Evolutionary conservation across 2,113 vertebrate genomes (phyloP).

Genomic region (Spheniscus mendiculus): DNA sequence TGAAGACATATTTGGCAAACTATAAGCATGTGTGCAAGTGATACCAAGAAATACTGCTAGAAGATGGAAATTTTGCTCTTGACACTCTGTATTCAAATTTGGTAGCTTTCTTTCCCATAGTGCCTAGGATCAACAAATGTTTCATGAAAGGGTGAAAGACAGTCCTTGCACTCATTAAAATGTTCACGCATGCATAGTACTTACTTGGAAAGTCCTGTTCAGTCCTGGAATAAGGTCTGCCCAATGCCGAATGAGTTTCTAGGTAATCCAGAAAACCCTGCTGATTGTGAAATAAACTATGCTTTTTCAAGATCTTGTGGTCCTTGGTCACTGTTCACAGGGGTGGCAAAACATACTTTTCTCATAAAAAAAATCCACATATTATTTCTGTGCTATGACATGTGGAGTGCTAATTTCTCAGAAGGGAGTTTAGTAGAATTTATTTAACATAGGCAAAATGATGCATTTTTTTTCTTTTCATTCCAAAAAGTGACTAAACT

Average conservation of each 20-base stretch:
- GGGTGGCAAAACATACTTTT: not conserved
- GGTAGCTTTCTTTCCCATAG: not conserved
- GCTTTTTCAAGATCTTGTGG: not conserved
- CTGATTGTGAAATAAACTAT: not conserved
- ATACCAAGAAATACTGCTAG: not conserved
- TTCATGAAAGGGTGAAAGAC: not conserved
- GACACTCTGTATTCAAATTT: not conserved
- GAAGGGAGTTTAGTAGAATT: not conserved
- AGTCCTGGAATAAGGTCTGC: not conserved
- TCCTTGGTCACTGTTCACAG: not conserved
- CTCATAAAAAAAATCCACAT: not conserved
- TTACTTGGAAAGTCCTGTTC: not conserved
- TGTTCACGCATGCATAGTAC: too few species aligned
- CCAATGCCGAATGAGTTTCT: not conserved
- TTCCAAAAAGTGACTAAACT: not conserved
- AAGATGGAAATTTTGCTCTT: not conserved
- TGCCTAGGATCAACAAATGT: not conserved
- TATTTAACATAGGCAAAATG: not conserved
- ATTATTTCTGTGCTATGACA: not conserved
- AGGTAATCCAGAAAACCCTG: not conserved
- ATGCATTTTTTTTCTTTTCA: not conserved
- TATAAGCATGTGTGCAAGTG: not conserved
- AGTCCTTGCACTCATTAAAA: not conserved
- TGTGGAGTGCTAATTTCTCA: not conserved
- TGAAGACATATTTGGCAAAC: not conserved